Evolutionary conservation across 2,113 vertebrate species (phyloP), one percentile per base, ranked within the genome.

Genomic region (Hippolais icterina): DNA sequence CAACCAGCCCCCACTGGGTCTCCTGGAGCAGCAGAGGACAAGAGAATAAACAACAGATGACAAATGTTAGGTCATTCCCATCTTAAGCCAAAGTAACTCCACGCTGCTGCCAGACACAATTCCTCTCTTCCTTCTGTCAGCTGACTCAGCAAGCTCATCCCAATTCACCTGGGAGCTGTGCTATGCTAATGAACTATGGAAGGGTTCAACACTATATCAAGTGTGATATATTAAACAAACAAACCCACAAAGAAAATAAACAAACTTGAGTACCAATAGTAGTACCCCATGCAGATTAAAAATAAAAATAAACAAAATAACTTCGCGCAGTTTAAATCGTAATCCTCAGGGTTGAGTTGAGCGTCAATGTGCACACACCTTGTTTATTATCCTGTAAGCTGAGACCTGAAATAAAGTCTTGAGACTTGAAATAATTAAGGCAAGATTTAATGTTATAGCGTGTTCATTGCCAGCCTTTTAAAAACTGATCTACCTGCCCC

Each of bases 1-100:
- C 8, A 78, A 35, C 21, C 56, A 41, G 44, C 27, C 63, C 49
- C 49, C 47, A 6, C 4, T 31, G 60, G 52, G 39, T 52, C 47
- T 84, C 29, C 50, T 71, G 13, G 23, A 52, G 57, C 44, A 60
- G 65, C 53, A 52, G 74, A 59, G 42, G 56, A 71, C 77, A 81
- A 46, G 44, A 69, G 63, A 85, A 80, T 83, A 87, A 97, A 91
- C 65, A 84, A 56, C 18, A 76, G 78, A 44, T 90, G 85, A 93
- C 59, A 94, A 90, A 82, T 1, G 14, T 37, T 27, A 76, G 85
- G 70, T 65, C 70, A 42, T 49, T 75, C 53, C 66, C 88, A 56
- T 83, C 70, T 87, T 28, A 64, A 57, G 15, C 22, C 57, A 52
- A 10, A 35, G 65, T 28, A 71, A 68, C 28, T 82, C 61, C 0